Base-by-base conservation (phyloP, 2,888 invertebrate species). In the Vanessa cardui region DNA sequence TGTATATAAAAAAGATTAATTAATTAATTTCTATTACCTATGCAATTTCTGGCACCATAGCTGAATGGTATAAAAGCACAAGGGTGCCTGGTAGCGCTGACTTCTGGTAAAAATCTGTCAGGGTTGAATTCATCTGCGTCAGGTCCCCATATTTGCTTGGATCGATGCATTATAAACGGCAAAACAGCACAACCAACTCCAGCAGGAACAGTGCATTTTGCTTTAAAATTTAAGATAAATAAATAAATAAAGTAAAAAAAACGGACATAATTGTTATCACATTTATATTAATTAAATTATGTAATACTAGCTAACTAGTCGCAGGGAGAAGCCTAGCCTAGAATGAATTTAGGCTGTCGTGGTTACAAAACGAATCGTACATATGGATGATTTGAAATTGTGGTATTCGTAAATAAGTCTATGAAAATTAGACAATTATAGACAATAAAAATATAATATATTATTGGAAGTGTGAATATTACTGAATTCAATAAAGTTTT, bases 41-140 rank as follows among this genome's bases (percentile, higher is more conserved):
- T 91, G 75, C 94, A 94, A 77, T 93, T 93, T 70, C 93, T 86
- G 1, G 83, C 75, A 6, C 94, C 93, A 63, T 83, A 81, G 69
- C 93, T 92, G 70, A 93, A 94, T 0, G 93, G 91, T 73, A 94
- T 80, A 74, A 78, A 93, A 15, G 92, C 82, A 68, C 90, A 93
- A 1, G 93, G 92, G 73, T 92, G 92, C 63, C 93, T 79, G 49
- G 83, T 77, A 1, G 79, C 78, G 20, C 80, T 83, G 73, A 88
- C 85, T 75, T 94, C 94, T 0, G 94, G 92, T 39, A 93, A 78
- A 78, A 95, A 95, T 65, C 94, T 80, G 74, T 94, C 94, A 0
- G 95, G 95, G 72, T 94, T 85, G 80, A 95, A 95, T 62, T 78
- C 80, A 59, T 94, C 88, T 0, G 94, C 94, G 69, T 95, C 91